These are phyloP conservation scores for Archilochus colubris DNA, from an alignment of 2,113 vertebrate genomes.

Conservation along the genomic window DNA sequence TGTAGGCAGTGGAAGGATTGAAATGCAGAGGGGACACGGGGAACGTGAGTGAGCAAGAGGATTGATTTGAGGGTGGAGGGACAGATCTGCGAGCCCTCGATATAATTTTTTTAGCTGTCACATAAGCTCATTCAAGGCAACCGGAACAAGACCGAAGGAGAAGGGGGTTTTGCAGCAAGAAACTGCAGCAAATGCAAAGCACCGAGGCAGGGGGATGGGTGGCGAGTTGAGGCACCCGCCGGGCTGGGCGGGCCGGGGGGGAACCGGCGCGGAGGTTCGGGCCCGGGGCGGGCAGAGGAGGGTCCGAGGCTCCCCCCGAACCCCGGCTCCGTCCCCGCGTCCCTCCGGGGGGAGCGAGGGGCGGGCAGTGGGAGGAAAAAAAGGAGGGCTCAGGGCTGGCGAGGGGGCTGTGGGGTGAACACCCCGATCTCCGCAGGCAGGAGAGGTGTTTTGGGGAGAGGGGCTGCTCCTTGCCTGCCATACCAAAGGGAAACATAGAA, in stretches of 20 bases:
- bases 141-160: not conserved
- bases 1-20: conserved; percentile 56
- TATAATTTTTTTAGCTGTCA: conserved; percentile 33
- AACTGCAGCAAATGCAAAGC: conserved; percentile 29
- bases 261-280: no score
- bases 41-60: not conserved
- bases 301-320: no score
- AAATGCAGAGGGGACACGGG: conserved; percentile 47
- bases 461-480: not conserved
- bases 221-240: not conserved
- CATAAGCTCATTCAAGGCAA: conserved; percentile 51
- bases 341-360: no score
- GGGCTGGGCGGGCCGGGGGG: not conserved
- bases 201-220: not conserved
- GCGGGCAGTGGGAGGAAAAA: no score
- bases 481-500: not conserved
- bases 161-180: conserved; percentile 29
- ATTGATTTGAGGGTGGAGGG: conserved; percentile 20
- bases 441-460: not conserved
- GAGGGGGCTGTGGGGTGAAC: not conserved
- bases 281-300: no score
- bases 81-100: conserved; percentile 21
- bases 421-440: not conserved
- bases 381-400: not conserved
- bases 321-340: no score